phyloP scores from a whole-genome alignment of 2,113 vertebrate species.

The Ariopsis seemanni region DNA sequence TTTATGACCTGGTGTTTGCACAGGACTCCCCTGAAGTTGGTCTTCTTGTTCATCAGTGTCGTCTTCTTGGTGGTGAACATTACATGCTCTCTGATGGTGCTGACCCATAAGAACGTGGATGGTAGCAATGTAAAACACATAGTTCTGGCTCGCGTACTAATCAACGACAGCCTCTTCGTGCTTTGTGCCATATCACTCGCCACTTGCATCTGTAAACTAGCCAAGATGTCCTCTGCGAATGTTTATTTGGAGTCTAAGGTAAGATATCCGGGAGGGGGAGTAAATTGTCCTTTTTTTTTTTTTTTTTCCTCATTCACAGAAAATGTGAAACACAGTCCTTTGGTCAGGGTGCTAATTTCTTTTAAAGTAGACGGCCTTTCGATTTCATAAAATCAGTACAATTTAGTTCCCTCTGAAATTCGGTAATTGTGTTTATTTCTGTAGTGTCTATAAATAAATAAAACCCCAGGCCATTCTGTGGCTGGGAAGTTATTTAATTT shows the following conservation, averaged over 20 bases:
- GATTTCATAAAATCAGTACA: too few relatives aligned
- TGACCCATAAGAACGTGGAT: constrained; percentile 66
- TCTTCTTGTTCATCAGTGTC: constrained; percentile 82
- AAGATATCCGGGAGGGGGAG: neutral
- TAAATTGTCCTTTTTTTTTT: neutral
- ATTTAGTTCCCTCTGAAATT: too few relatives aligned
- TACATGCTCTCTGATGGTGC: constrained; percentile 86
- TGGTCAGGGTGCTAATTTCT: neutral
- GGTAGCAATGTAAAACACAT: constrained; percentile 78
- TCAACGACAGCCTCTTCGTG: constrained; percentile 93
- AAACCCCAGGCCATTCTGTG: too few relatives aligned
- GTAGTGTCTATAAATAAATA: too few relatives aligned
- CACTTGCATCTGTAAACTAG: constrained; percentile 89
- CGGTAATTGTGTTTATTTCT: too few relatives aligned
- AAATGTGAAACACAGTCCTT: neutral
- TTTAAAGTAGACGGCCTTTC: too few relatives aligned
- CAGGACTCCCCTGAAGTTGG: constrained; percentile 85
- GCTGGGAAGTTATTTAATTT: too few relatives aligned
- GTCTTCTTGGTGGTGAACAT: constrained; percentile 91
- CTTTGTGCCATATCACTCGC: constrained; percentile 89
- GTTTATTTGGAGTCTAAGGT: constrained; percentile 99
- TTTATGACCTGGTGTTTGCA: constrained; percentile 7
- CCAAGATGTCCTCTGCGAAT: constrained; percentile 95
- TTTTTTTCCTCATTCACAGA: neutral
- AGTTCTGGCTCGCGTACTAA: constrained; percentile 81